These are phyloP conservation scores for Cataglyphis livida DNA, from an alignment of 2,888 invertebrate genomes.

Conservation along the genomic window DNA sequence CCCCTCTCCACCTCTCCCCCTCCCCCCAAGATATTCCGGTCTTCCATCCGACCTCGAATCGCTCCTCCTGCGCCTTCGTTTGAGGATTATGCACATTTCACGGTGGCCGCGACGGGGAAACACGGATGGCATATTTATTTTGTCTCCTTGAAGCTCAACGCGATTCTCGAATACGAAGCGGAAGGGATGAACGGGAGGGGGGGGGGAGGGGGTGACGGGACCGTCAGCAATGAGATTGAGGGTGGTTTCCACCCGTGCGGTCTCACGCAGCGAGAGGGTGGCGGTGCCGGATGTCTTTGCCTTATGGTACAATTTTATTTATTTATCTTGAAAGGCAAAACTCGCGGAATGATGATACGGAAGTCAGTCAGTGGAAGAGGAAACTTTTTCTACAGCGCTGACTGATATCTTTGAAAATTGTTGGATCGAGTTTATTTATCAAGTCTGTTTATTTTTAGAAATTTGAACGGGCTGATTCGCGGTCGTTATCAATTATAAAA, in stretches of 20 bases:
- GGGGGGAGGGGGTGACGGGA: slow-evolving; percentile 58
- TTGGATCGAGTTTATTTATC: slow-evolving; percentile 29
- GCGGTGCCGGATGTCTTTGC: slow-evolving; percentile 73
- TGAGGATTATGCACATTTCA: slow-evolving; percentile 81
- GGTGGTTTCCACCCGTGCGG: slow-evolving; percentile 48
- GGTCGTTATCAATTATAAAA: not conserved
- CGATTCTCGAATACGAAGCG: slow-evolving; percentile 31
- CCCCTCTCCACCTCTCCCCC: slow-evolving; percentile 7
- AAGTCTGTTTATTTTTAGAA: slow-evolving; percentile 36
- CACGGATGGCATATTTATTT: slow-evolving; percentile 80
- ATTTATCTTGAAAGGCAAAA: slow-evolving; percentile 74
- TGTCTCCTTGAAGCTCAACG: slow-evolving; percentile 68
- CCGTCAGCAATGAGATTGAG: slow-evolving; percentile 42
- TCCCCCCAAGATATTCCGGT: slow-evolving; percentile 42
- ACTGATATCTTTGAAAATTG: slow-evolving; percentile 56
- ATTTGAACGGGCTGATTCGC: not conserved
- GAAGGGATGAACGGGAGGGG: slow-evolving; percentile 37
- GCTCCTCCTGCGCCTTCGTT: slow-evolving; percentile 73
- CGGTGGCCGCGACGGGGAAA: slow-evolving; percentile 73
- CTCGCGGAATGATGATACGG: slow-evolving; percentile 51
- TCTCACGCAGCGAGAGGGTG: slow-evolving; percentile 43
- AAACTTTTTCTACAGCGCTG: slow-evolving; percentile 11
- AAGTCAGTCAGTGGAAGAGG: slow-evolving; percentile 39
- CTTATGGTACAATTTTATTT: slow-evolving; percentile 79
- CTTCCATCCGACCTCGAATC: slow-evolving; percentile 40